phyloP scores from a whole-genome alignment of 2,888 invertebrate genomes.

The Drosophila multiciliata region DNA sequence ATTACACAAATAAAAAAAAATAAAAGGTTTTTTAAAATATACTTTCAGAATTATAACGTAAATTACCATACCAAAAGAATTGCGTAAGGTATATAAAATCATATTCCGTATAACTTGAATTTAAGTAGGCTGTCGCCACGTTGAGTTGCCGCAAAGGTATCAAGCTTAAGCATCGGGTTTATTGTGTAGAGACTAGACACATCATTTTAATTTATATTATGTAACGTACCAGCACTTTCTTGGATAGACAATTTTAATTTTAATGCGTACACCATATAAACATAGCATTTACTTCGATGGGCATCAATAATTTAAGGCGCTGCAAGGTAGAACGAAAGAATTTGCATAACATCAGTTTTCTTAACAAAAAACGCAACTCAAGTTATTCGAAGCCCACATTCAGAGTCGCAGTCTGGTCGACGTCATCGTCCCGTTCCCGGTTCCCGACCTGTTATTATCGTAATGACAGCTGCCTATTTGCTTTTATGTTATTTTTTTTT shows the following conservation, averaged over 20 bases:
- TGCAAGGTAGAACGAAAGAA: background rate
- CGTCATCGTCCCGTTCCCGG: slow-evolving; percentile 51
- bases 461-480: slow-evolving; percentile 82
- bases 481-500: slow-evolving; percentile 66
- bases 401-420: slow-evolving; percentile 41
- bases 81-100: background rate
- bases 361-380: slow-evolving; percentile 11
- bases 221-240: background rate
- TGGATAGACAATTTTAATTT: background rate
- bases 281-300: background rate
- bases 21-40: background rate
- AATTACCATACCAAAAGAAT: no score
- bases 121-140: background rate
- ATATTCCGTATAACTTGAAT: background rate
- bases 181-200: background rate
- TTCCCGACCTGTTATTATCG: slow-evolving; percentile 81
- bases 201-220: background rate
- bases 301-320: background rate
- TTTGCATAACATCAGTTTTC: slow-evolving; percentile 10
- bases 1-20: background rate
- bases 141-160: background rate
- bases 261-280: background rate
- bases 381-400: slow-evolving; percentile 54
- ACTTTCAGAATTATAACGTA: background rate
- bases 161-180: background rate